Evolutionary conservation across 2,797 vertebrate genomes (phyloP).

Genomic region (Thamnophis elegans): DNA sequence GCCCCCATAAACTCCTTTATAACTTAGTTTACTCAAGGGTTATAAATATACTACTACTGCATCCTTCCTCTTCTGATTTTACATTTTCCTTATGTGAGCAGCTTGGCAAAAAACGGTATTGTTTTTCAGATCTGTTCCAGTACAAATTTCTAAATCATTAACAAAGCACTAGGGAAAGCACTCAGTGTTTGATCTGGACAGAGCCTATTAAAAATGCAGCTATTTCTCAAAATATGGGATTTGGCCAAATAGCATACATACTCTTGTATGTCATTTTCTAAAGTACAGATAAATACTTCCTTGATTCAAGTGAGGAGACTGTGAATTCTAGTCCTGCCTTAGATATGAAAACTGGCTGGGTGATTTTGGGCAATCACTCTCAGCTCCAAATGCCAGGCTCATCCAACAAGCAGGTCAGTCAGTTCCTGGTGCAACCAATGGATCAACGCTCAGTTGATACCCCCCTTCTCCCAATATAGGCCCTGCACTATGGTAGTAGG

Average conservation of each 20-base stretch:
- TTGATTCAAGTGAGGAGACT: background rate
- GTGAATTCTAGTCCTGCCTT: background rate
- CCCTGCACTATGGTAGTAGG: background rate
- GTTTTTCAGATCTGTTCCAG: background rate
- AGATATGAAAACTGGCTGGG: background rate
- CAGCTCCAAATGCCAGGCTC: background rate
- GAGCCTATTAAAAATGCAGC: background rate
- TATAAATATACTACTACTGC: background rate
- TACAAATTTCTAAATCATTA: background rate
- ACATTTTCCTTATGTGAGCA: background rate
- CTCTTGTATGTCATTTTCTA: background rate
- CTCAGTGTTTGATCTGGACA: background rate
- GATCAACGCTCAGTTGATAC: background rate
- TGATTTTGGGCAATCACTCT: background rate
- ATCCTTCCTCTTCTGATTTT: background rate
- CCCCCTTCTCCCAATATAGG: background rate
- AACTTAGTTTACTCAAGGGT: background rate
- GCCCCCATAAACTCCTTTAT: background rate
- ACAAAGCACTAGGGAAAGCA: background rate
- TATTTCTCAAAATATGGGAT: background rate
- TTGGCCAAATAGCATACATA: background rate
- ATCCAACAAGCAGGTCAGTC: background rate
- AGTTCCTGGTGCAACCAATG: background rate
- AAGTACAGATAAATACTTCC: background rate
- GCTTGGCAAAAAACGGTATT: background rate